phyloP scores from a whole-genome alignment of 2,888 invertebrate species.

The Hartigia nigra region DNA sequence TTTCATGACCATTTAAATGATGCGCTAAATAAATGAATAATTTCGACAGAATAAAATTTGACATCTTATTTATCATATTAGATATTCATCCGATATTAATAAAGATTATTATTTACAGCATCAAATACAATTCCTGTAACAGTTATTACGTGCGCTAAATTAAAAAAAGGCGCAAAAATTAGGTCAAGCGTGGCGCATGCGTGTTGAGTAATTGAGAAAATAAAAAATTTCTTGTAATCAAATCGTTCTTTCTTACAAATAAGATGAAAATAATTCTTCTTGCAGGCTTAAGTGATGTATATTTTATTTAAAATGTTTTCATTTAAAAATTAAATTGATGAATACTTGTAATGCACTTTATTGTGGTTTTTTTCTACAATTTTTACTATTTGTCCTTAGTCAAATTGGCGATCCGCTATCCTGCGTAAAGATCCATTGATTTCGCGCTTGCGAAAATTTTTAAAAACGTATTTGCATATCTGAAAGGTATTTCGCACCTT shows the following conservation, averaged over 20 bases:
- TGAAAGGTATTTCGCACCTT: not conserved
- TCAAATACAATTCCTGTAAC: not conserved
- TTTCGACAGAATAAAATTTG: not conserved
- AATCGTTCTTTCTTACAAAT: not conserved
- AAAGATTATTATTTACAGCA: not conserved
- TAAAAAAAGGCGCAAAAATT: not conserved
- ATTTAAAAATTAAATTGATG: not conserved
- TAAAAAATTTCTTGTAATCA: not conserved
- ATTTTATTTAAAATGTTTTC: not conserved
- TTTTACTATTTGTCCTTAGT: not conserved
- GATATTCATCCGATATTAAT: not conserved
- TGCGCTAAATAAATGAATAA: not conserved
- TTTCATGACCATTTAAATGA: not conserved
- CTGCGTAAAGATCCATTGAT: not conserved
- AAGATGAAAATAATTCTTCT: not conserved
- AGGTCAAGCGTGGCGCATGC: not conserved
- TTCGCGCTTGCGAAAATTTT: not conserved
- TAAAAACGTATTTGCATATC: not conserved
- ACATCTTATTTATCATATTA: not conserved
- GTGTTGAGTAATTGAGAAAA: not conserved
- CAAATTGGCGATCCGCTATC: not conserved
- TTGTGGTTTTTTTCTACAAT: not conserved
- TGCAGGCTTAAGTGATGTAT: not conserved
- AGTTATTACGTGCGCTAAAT: not conserved
- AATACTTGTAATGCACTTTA: not conserved